Base-by-base conservation (phyloP, 2,113 vertebrate species). In the Prochilodus magdalenae region DNA sequence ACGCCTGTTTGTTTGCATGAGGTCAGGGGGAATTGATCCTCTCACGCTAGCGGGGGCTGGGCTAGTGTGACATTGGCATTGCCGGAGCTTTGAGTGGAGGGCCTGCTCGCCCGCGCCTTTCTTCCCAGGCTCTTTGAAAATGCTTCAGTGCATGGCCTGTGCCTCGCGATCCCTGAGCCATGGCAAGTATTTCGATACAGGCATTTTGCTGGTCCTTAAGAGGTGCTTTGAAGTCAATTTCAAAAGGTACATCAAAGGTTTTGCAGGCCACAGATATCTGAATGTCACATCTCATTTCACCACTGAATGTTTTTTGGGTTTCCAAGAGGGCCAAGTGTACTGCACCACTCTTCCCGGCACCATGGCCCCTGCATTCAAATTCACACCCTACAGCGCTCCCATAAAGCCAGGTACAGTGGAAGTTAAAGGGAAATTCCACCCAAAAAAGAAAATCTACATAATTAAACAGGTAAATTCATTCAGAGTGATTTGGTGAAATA, bases 211-310 rank as follows among this genome's bases (percentile, higher is more conserved):
- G 69, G 84, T 86, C 84, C 71, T 76, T 29, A 36, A 79, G 69
- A 82, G 33, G 57, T 18, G 78, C 92, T 92, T 91, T 91, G 90
- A 93, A 91, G 90, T 87, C 40, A 51, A 83, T 91, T 90, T 91
- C 84, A 91, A 90, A 44, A 88, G 87, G 60, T 79, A 89, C 85
- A 86, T 92, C 89, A 92, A 90, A 91, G 85, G 33, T 36, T n/a
- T 69, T 73, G 57, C 40, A 59, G 74, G 74, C 75, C 57, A 62
- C 59, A 83, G 81, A 78, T 67, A 73, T 84, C 78, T 51, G 75
- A 67, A 76, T 77, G 84, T 80, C 87, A 86, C 57, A 73, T 59
- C 77, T 76, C 60, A 75, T 84, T 83, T 70, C 62, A 53, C 40
- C 36, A 55, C 40, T 24, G 29, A 33, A 22, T 26, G 22, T 63